Percentiles rank a stretch among this genome's conserved stretches.
Evolutionary conservation across 2,888 invertebrate species (phyloP).

Genomic region (Phania funesta): DNA sequence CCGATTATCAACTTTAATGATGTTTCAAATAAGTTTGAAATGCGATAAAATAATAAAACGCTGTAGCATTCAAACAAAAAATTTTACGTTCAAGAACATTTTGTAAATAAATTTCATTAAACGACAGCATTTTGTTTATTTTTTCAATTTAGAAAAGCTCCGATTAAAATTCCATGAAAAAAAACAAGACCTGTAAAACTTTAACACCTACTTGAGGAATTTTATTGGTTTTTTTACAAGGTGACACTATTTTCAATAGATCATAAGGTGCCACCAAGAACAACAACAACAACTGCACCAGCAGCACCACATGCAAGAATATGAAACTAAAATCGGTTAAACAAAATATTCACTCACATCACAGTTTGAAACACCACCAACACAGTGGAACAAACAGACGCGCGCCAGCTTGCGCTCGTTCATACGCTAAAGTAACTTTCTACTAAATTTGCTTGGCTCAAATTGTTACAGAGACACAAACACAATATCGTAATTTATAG

Average conservation of each 20-base stretch:
- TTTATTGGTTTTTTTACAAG: constrained; percentile 27
- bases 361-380: constrained; percentile 64
- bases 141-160: background rate
- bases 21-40: constrained; percentile 3
- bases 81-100: too few species aligned
- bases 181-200: constrained; percentile 43
- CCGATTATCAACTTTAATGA: constrained; percentile 8
- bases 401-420: background rate
- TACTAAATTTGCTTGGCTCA: constrained; percentile 54
- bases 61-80: background rate
- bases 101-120: background rate
- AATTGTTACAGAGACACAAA: constrained; percentile 1
- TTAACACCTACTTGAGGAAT: constrained; percentile 63
- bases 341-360: constrained; percentile 53
- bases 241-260: constrained; percentile 52
- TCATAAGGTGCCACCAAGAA: constrained; percentile 35
- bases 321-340: constrained; percentile 21
- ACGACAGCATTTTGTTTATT: background rate
- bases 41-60: constrained; percentile 2
- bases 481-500: constrained; percentile 49
- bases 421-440: constrained; percentile 41
- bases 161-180: constrained; percentile 53
- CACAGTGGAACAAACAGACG: constrained; percentile 43
- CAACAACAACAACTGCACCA: background rate
- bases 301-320: too few species aligned